phyloP scores from a whole-genome alignment of 2,113 vertebrate genomes.

The Mastomys coucha region DNA sequence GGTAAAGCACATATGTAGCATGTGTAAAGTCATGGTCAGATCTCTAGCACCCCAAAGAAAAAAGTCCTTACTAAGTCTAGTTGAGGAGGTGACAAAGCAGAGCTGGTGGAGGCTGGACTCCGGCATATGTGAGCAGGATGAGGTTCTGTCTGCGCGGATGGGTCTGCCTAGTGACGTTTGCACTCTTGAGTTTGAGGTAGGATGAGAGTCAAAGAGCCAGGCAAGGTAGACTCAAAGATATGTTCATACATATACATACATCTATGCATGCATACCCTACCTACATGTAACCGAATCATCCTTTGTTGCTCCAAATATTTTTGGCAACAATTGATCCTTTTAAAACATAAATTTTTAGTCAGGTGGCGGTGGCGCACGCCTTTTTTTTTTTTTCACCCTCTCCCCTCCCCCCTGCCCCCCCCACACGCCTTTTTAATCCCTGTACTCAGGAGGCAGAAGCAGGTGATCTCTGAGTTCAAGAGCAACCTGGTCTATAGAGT shows the following conservation, averaged over 20 bases:
- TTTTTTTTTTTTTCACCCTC: too few relatives aligned
- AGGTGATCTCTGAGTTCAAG: too few relatives aligned
- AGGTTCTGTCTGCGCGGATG: neutral
- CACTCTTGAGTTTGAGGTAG: neutral
- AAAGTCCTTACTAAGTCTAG: neutral
- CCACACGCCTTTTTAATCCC: too few relatives aligned
- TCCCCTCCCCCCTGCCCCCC: too few relatives aligned
- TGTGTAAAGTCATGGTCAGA: neutral
- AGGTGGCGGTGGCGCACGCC: too few relatives aligned
- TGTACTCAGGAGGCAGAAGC: too few relatives aligned
- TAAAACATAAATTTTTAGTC: slow-evolving; percentile 21
- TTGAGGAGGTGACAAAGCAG: neutral
- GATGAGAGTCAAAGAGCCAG: neutral
- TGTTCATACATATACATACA: too few relatives aligned
- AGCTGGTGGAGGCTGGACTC: neutral
- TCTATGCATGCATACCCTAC: neutral
- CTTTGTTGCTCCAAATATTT: slow-evolving; percentile 31
- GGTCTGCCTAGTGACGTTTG: neutral
- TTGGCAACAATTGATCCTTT: slow-evolving; percentile 18
- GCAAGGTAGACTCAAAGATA: neutral
- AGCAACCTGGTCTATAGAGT: too few relatives aligned
- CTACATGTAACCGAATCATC: neutral
- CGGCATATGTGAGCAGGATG: neutral
- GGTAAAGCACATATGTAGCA: too few relatives aligned
- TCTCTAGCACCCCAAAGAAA: neutral